A percentile compares a stretch with the other conserved stretches of the same genome.
Conservation (phyloP, 2,888 invertebrate species). For the Yponomeuta sedellus region DNA sequence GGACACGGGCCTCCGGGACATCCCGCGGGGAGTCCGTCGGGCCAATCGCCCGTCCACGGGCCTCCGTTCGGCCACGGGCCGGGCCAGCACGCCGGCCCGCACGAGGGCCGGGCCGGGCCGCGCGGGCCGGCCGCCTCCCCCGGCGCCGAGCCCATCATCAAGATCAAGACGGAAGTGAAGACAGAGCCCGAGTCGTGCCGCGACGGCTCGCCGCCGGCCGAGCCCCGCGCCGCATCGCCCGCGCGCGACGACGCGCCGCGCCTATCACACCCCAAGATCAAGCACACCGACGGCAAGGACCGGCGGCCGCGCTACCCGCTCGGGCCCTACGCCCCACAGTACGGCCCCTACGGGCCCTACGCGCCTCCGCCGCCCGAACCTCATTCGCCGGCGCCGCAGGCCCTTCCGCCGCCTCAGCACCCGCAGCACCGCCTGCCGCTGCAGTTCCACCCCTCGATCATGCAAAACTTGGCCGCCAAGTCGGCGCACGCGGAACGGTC, state of each 20-base stretch:
- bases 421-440: conserved; percentile 22
- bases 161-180: conserved; percentile 67
- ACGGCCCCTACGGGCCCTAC: conserved; percentile 64
- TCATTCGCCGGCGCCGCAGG: conserved; percentile 19
- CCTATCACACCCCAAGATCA: conserved; percentile 58
- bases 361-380: conserved; percentile 37
- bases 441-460: conserved; percentile 17
- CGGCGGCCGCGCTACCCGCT: conserved; percentile 58
- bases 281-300: conserved; percentile 66
- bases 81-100: background rate
- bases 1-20: conserved; percentile 19
- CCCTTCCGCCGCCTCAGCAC: conserved; percentile 21
- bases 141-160: conserved; percentile 27
- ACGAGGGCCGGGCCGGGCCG: background rate
- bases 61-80: background rate
- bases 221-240: conserved; percentile 41
- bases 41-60: background rate
- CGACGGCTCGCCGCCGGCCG: conserved; percentile 47
- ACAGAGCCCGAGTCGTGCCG: conserved; percentile 44
- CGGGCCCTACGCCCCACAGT: conserved; percentile 69
- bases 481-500: background rate
- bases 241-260: conserved; percentile 38
- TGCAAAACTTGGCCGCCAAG: conserved; percentile 4
- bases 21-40: conserved; percentile 20
- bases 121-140: conserved; percentile 20